Base-by-base conservation (phyloP, 2,113 vertebrate genomes). In the Tragelaphus strepsiceros region DNA sequence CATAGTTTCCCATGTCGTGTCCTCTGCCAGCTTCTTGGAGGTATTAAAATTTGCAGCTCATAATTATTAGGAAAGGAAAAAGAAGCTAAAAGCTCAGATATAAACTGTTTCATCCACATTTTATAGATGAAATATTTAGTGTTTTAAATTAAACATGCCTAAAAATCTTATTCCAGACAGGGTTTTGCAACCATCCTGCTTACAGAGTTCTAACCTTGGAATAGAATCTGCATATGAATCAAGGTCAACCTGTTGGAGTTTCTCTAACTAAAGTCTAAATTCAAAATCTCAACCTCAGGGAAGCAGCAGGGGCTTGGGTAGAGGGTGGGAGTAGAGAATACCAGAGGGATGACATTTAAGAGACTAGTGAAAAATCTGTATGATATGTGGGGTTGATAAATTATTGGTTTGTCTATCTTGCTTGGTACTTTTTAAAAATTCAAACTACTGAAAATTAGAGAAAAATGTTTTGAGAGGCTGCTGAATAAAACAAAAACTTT, bases 81-180 rank as follows among this genome's bases (percentile, higher is more conserved):
- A 90, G 61, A 97, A 97, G 30, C 67, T 89, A 92, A 97, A 96
- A 93, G 86, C 80, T 95, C n/a, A 81, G 62, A 91, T 93, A 94
- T 87, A 92, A 96, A 80, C 83, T 95, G 62, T 90, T 97, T 83
- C 30, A 93, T 64, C 61, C 58, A 97, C 88, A 97, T 94, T 97
- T 97, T 93, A 94, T 82, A 98, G 91, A 95, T 98, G 86, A 96
- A 97, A 96, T 97, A 96, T 97, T 98, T 97, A 98, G 94, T 84
- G 80, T 88, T 97, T 98, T 98, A 97, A 97, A 98, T 98, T 98
- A 97, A 97, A 98, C 96, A 96, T 97, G 89, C 43, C 39, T 87
- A 90, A 97, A 88, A 93, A 83, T 92, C 78, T 87, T 97, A 97
- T 97, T 97, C 96, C 80, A 92, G 91, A 87, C 89, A 97, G 86